Evolutionary conservation across 2,888 invertebrate species (phyloP), one percentile per base, ranked within the genome.

Genomic region (Thyatira batis): DNA sequence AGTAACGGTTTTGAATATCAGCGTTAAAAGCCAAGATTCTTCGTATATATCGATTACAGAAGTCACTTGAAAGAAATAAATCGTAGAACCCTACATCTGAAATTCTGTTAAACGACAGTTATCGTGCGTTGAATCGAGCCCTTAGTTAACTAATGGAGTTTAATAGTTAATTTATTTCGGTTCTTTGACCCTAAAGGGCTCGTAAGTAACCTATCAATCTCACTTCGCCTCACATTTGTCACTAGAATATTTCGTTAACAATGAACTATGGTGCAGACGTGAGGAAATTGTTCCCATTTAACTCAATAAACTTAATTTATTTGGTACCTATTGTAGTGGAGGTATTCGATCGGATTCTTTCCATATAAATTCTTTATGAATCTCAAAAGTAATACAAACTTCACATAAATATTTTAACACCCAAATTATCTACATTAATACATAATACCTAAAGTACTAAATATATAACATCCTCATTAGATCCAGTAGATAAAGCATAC

Each of bases 191-290:
- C 50, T 43, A 20, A 48, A 51, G 57, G 51, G 44, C 28, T 20
- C 48, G 45, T 56, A 55, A 56, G 46, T 48, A 43, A 52, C 57
- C 52, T 49, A 68, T 67, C 63, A 63, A 65, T 68, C 66, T 68
- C 52, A 61, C 55, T 61, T 60, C 54, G 48, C 60, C 54, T 30
- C 49, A 69, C 66, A 57, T 68, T 67, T 67, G 57, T 67, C 63
- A 68, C 55, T 53, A 21, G 21, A 44, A 57, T 54, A 57, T 50
- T 59, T 57, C 59, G 52, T 13, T 43, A 48, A 27, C 27, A 27
- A 48, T 27, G 13, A 48, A 48, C 48, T 28, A 48, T 48, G 48
- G 27, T 13, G 3, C 17, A 1, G 48, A 27, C 48, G 48, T 48
- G 48, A 20, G 27, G 27, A 10, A 48, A 48, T 28, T 27, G 20